Evolutionary conservation across 92 coral and sea anemone species (phyloP).

Genomic region (Galaxea fascicularis): DNA sequence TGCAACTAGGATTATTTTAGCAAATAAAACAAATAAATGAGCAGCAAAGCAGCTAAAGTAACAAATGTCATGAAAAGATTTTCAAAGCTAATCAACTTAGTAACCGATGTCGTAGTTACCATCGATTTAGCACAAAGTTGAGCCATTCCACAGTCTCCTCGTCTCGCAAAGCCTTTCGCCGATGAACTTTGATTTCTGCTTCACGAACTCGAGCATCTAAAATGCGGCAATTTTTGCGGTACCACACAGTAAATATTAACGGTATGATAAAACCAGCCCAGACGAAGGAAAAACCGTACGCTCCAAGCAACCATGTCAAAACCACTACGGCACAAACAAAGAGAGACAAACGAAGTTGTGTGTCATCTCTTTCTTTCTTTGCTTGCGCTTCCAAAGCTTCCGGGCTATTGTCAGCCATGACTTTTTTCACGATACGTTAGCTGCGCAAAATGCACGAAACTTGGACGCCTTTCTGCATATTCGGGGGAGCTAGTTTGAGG

Average conservation of each 20-base stretch:
- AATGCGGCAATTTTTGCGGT: slow-evolving; percentile 83
- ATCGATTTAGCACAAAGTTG: slow-evolving; percentile 90
- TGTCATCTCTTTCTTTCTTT: slow-evolving; percentile 74
- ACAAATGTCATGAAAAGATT: not conserved
- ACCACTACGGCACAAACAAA: slow-evolving; percentile 72
- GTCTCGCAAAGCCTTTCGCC: slow-evolving; percentile 86
- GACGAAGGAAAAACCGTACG: slow-evolving; percentile 79
- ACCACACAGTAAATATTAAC: slow-evolving; percentile 81
- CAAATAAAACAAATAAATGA: not conserved
- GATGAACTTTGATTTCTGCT: slow-evolving; percentile 89
- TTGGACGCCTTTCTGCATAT: slow-evolving; percentile 22
- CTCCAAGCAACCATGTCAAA: slow-evolving; percentile 84
- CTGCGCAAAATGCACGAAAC: not conserved
- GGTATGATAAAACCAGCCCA: slow-evolving; percentile 85
- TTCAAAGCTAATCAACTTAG: not conserved
- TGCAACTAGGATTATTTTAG: too few species aligned
- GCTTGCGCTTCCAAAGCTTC: slow-evolving; percentile 72
- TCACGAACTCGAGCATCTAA: slow-evolving; percentile 80
- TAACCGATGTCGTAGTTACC: slow-evolving; percentile 68
- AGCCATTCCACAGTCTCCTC: slow-evolving; percentile 97
- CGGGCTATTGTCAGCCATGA: slow-evolving; percentile 51
- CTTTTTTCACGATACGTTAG: not conserved
- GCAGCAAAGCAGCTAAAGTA: not conserved
- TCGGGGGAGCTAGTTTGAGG: not conserved
- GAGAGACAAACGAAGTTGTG: slow-evolving; percentile 80